These are phyloP conservation scores for Formica selysi DNA, from an alignment of 1,140 invertebrate genomes.

Conservation along the genomic window DNA sequence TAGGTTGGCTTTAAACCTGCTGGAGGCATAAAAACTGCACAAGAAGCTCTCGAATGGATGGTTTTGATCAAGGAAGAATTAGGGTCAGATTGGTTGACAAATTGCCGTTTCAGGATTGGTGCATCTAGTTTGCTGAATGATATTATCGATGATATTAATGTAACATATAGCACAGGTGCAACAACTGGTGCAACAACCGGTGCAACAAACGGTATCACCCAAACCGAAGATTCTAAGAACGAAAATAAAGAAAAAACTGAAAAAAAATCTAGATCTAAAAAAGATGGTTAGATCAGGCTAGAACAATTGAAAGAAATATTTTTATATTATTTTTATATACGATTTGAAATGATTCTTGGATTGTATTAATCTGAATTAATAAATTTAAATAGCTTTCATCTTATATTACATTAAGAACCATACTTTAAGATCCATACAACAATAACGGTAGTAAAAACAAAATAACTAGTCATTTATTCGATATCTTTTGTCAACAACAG, in stretches of 20 bases:
- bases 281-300: background rate
- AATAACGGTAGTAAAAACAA: too few species aligned
- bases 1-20: constrained; percentile 99
- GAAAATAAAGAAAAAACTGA: background rate
- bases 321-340: constrained; percentile 6
- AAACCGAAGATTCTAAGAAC: background rate
- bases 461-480: too few species aligned
- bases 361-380: background rate
- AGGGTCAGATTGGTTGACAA: constrained; percentile 94
- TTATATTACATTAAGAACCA: background rate
- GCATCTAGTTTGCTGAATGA: constrained; percentile 95
- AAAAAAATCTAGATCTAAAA: background rate
- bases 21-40: constrained; percentile 96
- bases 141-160: constrained; percentile 85
- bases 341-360: constrained; percentile 1
- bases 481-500: background rate
- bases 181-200: too few species aligned
- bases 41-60: constrained; percentile 96
- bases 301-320: constrained; percentile 1
- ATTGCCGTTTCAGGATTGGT: constrained; percentile 96
- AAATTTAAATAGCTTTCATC: constrained; percentile 21
- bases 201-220: too few species aligned
- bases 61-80: constrained; percentile 94
- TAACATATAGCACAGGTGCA: background rate
- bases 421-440: too few species aligned